phyloP scores from a whole-genome alignment of 1,140 invertebrate species.

The Drosophila ananassae region DNA sequence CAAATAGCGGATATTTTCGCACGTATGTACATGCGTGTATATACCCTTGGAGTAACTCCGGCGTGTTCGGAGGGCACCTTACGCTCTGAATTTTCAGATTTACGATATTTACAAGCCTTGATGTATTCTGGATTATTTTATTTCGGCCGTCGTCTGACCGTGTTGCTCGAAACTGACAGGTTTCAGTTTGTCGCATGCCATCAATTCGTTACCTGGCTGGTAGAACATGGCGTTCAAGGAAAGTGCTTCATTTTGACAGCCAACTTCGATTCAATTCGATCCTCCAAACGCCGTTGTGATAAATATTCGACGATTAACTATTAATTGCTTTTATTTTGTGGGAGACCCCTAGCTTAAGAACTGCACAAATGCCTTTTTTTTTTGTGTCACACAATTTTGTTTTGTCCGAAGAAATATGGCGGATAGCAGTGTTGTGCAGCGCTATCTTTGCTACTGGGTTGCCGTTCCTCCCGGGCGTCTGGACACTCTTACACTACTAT shows the following conservation, averaged over 20 bases:
- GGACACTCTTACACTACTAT: slow-evolving; percentile 21
- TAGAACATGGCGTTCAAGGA: slow-evolving; percentile 49
- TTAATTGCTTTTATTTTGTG: not conserved
- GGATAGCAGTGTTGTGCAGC: slow-evolving; percentile 65
- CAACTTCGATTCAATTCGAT: not conserved
- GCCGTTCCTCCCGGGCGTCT: not conserved
- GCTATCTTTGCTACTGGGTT: not conserved
- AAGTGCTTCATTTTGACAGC: slow-evolving; percentile 31
- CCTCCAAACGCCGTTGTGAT: not conserved
- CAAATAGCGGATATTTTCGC: slow-evolving; percentile 34
- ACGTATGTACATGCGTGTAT: slow-evolving; percentile 26
- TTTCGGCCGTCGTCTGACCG: not conserved
- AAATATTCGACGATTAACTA: not conserved
- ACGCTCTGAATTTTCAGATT: too few species aligned
- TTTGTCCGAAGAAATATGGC: slow-evolving; percentile 79
- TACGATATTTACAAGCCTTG: not conserved
- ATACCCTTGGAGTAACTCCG: slow-evolving; percentile 23
- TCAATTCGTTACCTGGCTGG: slow-evolving; percentile 63
- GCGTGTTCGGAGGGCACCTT: not conserved
- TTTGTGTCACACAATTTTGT: slow-evolving; percentile 62
- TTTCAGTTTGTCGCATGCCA: slow-evolving; percentile 48
- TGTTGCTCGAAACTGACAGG: not conserved
- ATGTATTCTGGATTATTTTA: not conserved
- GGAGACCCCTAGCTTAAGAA: slow-evolving; percentile 1
- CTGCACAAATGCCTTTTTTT: slow-evolving; percentile 54